Percentiles rank a stretch among this genome's conserved stretches.
Evolutionary conservation across 1,140 invertebrate genomes (phyloP).

Genomic region (Sarcophaga bullata): DNA sequence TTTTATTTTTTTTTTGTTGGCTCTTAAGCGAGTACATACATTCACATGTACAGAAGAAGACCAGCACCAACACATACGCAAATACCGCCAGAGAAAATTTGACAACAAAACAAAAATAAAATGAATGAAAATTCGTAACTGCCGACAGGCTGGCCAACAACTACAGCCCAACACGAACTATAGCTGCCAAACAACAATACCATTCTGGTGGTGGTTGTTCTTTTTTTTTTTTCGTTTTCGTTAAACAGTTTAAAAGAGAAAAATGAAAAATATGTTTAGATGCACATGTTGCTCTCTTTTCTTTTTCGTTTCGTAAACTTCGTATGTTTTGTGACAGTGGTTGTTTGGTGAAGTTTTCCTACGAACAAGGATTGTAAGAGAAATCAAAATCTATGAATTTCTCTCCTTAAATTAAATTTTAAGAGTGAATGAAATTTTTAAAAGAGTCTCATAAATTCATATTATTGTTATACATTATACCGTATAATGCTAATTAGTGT

Average conservation of each 20-base stretch:
- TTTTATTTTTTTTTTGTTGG: constrained; percentile 30
- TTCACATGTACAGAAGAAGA: not conserved
- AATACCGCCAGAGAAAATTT: not conserved
- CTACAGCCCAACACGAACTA: not conserved
- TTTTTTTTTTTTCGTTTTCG: not conserved
- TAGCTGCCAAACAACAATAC: not conserved
- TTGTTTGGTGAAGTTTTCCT: too few species aligned
- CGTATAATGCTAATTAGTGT: too few species aligned
- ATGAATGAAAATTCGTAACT: not conserved
- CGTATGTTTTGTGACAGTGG: too few species aligned
- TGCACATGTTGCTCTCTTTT: not conserved
- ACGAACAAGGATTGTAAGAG: too few species aligned
- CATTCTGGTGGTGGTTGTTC: not conserved
- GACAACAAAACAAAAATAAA: not conserved
- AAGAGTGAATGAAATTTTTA: too few species aligned
- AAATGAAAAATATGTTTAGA: not conserved
- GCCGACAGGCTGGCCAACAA: not conserved
- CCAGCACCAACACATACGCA: not conserved
- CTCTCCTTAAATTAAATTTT: too few species aligned
- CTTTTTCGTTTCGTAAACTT: not conserved
- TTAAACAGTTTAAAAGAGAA: not conserved
- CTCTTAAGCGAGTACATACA: constrained; percentile 1
- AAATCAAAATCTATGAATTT: too few species aligned
- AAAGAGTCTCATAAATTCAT: too few species aligned
- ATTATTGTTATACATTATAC: too few species aligned